Base-by-base conservation (phyloP, 2,113 vertebrate genomes). In the Microtus montanus region DNA sequence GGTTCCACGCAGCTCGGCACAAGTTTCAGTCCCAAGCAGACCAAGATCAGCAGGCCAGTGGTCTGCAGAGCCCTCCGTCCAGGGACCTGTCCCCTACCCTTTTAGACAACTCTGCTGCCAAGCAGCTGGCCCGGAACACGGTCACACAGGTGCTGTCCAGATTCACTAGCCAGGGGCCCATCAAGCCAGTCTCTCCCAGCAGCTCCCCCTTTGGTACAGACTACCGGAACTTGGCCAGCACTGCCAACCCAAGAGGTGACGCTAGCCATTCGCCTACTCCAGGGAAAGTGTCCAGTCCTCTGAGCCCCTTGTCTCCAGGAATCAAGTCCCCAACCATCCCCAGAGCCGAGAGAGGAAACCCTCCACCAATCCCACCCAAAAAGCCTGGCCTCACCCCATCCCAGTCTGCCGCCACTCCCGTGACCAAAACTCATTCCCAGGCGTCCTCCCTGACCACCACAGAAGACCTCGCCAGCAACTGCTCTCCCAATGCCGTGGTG, bases 191-290 rank as follows among this genome's bases (percentile, higher is more conserved):
- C 1, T 98, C 97, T 94, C 90, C 98, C 0, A 99, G 99, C 97
- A 99, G 99, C 97, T 99, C 99, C 0, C 99, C 99, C 1, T 99
- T 99, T 2, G 99, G 99, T 93, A 99, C 99, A 7, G 99, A 99
- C 98, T 99, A 99, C 58, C 99, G 99, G 12, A 99, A 96, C 95
- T 97, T 99, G 98, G 98, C 99, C 4, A 97, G 1, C 0, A 75
- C 98, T 0, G 93, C 49, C 87, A 98, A 97, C 63, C 97, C 98
- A 11, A 97, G 97, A 38, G 89, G 30, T 0, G 98, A 99, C n/a
- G 9, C 97, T 15, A 97, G 94, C 66, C 98, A 98, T 87, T 98
- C 98, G 0, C 98, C 98, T 0, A 96, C 98, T 89, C 96, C 98
- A 0, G 98, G 87, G 75, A 99, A 98, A 96, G 98, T 98, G 6